Evolutionary conservation across 2,888 invertebrate genomes (phyloP).

Genomic region (Steinernema hermaphroditum): DNA sequence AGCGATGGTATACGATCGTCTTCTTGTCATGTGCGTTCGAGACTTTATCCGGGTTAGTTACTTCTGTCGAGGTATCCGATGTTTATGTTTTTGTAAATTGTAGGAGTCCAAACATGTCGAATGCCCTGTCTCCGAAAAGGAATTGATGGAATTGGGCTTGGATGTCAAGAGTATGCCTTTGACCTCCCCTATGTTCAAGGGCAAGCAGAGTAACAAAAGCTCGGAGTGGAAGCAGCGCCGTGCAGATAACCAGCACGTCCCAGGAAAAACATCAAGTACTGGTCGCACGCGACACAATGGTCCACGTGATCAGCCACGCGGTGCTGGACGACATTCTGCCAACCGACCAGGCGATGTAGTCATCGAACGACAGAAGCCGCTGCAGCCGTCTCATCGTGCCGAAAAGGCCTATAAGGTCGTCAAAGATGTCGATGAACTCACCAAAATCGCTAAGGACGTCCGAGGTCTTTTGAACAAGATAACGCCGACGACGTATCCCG

Average conservation of each 20-base stretch:
- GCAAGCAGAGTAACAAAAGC: background rate
- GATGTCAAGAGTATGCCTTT: background rate
- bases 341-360: no score
- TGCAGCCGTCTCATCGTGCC: background rate
- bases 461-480: slow-evolving; percentile 52
- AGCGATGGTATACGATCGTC: no score
- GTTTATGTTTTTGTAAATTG: background rate
- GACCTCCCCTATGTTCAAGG: background rate
- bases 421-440: background rate
- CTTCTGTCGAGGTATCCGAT: background rate
- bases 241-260: background rate
- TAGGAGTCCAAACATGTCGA: background rate
- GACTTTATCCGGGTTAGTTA: background rate
- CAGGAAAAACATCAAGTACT: background rate
- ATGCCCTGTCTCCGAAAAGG: background rate
- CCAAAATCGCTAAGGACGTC: slow-evolving; percentile 37
- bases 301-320: no score
- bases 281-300: no score
- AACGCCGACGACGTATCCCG: slow-evolving; percentile 46
- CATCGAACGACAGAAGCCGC: no score
- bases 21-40: background rate
- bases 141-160: background rate
- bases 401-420: slow-evolving; percentile 11
- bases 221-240: background rate
- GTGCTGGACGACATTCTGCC: no score